Conservation (phyloP, 2,113 vertebrate genomes). For the Dissostichus mawsoni region DNA sequence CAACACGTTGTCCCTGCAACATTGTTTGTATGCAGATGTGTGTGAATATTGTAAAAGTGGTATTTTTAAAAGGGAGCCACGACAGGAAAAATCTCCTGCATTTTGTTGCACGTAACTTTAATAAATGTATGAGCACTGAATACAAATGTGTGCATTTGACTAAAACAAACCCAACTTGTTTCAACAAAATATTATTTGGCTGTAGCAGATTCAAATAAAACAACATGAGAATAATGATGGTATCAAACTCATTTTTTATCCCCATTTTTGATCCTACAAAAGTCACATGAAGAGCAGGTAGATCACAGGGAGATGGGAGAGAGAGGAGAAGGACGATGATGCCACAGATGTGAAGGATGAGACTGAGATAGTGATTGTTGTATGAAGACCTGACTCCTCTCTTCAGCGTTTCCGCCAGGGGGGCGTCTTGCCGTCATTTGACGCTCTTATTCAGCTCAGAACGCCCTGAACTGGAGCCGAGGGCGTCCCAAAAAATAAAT, state of each 20-base stretch:
- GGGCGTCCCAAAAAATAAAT: no score
- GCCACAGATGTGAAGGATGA: not conserved
- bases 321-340: not conserved
- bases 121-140: no score
- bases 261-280: not conserved
- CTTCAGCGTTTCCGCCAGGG: no score
- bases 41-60: not conserved
- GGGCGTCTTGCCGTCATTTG: no score
- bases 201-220: not conserved
- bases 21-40: no score
- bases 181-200: not conserved
- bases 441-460: no score
- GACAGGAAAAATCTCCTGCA: no score
- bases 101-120: no score
- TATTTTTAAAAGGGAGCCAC: not conserved
- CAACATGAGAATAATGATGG: not conserved
- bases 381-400: slow-evolving; percentile 48
- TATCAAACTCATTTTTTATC: not conserved
- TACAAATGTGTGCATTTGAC: not conserved
- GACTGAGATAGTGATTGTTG: slow-evolving; percentile 22
- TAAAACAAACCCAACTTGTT: not conserved
- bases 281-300: not conserved
- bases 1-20: not conserved
- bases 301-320: not conserved
- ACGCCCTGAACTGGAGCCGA: no score